Evolutionary conservation across 2,888 invertebrate genomes (phyloP), one percentile per base, ranked within the genome.

Genomic region (Eristalis tenax): DNA sequence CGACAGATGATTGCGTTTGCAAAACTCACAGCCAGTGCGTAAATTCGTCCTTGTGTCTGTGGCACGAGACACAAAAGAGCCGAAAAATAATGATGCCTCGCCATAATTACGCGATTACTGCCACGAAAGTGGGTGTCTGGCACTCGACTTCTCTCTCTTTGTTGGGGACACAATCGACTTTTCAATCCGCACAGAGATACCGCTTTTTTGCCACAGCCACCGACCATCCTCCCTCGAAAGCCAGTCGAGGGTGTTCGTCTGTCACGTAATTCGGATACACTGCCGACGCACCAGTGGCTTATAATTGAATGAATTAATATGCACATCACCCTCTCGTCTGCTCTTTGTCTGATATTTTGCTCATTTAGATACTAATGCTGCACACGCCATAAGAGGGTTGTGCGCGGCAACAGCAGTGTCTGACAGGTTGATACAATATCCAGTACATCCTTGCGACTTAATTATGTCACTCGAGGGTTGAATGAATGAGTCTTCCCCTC

Each of bases 271-370:
- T 70, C 65, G 50, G 65, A 61, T 68, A 69, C 78, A 65, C 61
- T 70, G 32, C 59, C 23, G 59, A 23, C 23, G 59, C 65, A 68
- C n/a, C 28, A 64, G 57, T 70, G 81, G 56, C 70, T 75, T 82
- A 78, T 82, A 82, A 78, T 86, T 82, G 77, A 82, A 75, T 70
- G 85, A 82, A 78, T 81, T 86, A 85, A 80, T 85, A 80, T 76
- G 84, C 75, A 63, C 75, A 40, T 64, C 80, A 68, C 75, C 68
- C 68, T 71, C 80, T 63, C 50, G 38, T 11, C 38, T 13, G 59
- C 66, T 64, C 32, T 64, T 64, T 70, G 26, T 70, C 50, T 50
- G 50, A 50, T 50, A 18, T 50, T 50, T 50, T 50, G 50, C 50
- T 78, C 64, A 57, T 65, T 63, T 40, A 15, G 74, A 69, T 63